Evolutionary conservation across 1,140 invertebrate species (phyloP).

Genomic region (Tyrophagus putrescentiae): DNA sequence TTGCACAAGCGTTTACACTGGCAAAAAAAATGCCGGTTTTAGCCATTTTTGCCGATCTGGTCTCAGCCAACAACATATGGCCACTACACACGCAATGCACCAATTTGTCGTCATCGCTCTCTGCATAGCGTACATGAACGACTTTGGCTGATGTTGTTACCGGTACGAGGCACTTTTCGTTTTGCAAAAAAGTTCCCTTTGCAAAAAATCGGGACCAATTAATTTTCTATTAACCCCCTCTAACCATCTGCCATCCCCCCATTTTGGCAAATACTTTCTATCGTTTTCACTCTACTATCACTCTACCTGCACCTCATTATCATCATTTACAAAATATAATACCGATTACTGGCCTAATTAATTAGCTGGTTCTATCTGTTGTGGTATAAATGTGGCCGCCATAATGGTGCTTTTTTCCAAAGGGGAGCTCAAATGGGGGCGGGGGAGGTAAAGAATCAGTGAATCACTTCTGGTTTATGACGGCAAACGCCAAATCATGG

Average conservation of each 20-base stretch:
- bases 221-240: neutral
- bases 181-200: neutral
- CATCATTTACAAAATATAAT: too few species aligned
- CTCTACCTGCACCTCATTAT: too few species aligned
- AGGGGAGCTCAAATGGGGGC: too few species aligned
- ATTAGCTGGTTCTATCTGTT: too few species aligned
- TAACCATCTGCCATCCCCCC: neutral
- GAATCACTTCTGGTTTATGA: too few species aligned
- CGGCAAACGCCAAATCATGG: too few species aligned
- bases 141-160: neutral
- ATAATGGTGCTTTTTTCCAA: too few species aligned
- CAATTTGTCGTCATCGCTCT: neutral
- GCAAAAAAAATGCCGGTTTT: neutral
- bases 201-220: neutral
- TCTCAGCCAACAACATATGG: neutral
- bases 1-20: neutral
- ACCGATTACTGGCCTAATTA: too few species aligned
- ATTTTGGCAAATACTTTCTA: neutral
- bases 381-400: too few species aligned
- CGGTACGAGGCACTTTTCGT: neutral
- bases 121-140: neutral
- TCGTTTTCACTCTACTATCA: neutral
- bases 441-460: too few species aligned
- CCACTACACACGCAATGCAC: constrained; percentile 2
- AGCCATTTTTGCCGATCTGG: neutral